Percentiles rank a stretch among this genome's conserved stretches.
Evolutionary conservation across 2,888 invertebrate species (phyloP).

Genomic region (Chrysolina haemoptera): DNA sequence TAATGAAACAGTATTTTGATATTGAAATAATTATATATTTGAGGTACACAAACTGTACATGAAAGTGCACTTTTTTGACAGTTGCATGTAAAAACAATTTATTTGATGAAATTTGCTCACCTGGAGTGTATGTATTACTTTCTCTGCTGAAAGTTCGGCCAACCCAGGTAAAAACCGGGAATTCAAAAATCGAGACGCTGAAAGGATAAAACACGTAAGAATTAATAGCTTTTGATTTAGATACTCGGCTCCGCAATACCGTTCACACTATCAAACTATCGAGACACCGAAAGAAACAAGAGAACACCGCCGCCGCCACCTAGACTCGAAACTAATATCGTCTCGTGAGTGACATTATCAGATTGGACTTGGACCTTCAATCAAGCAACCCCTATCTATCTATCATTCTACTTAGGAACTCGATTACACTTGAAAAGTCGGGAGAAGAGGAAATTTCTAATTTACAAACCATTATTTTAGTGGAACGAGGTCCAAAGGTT

Average conservation of each 20-base stretch:
- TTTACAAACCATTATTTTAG: conserved; percentile 35
- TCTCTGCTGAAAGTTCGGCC: no score
- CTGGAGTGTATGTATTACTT: no score
- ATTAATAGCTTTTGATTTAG: no score
- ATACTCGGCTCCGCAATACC: not conserved
- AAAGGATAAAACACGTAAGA: not conserved
- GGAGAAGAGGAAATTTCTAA: conserved; percentile 38
- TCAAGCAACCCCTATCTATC: conserved; percentile 28
- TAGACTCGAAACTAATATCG: conserved; percentile 4
- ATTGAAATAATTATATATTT: no score
- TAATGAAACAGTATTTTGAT: no score
- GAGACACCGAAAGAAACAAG: conserved; percentile 3
- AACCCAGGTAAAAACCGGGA: no score
- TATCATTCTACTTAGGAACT: conserved; percentile 30
- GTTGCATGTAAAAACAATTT: no score
- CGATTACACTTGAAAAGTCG: conserved; percentile 28
- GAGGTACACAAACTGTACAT: no score
- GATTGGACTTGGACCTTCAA: conserved; percentile 33
- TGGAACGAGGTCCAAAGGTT: conserved; percentile 29
- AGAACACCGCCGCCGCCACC: not conserved
- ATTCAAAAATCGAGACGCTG: no score
- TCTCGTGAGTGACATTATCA: conserved; percentile 18
- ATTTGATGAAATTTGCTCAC: no score
- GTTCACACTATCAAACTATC: not conserved
- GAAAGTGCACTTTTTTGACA: no score